Conservation (phyloP, 1,140 invertebrate genomes). For the Bombus pyrosoma region DNA sequence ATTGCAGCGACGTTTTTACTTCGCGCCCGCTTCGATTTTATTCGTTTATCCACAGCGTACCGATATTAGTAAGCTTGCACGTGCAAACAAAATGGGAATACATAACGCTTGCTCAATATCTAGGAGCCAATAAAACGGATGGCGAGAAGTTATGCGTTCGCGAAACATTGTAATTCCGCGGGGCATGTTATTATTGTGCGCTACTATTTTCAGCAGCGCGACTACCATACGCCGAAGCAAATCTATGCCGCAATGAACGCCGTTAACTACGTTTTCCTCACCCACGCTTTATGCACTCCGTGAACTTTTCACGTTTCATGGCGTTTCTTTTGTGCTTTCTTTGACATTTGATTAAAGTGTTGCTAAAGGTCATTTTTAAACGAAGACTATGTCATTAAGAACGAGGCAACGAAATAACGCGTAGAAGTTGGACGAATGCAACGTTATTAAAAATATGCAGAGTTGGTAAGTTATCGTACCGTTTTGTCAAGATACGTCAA, state of each 20-base stretch:
- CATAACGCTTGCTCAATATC: not conserved
- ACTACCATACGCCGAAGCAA: not conserved
- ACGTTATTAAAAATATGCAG: not conserved
- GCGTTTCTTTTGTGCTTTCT: not conserved
- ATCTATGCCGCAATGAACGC: constrained; percentile 2
- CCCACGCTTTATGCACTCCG: not conserved
- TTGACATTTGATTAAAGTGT: not conserved
- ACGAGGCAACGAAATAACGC: not conserved
- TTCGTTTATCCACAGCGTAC: not conserved
- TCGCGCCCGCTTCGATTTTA: not conserved
- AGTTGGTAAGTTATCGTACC: not conserved
- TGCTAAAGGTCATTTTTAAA: not conserved
- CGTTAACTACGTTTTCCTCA: not conserved
- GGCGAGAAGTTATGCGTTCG: constrained; percentile 3
- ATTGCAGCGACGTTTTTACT: constrained; percentile 2
- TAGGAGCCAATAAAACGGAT: not conserved
- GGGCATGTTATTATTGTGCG: not conserved
- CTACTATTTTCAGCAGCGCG: not conserved
- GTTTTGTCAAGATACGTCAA: not conserved
- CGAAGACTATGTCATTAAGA: not conserved
- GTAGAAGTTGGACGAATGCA: not conserved
- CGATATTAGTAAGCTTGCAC: not conserved
- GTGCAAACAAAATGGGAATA: not conserved
- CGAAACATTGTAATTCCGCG: not conserved
- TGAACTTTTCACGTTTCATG: not conserved